phyloP scores from a whole-genome alignment of 2,113 vertebrate species.

The Podarcis cretensis region DNA sequence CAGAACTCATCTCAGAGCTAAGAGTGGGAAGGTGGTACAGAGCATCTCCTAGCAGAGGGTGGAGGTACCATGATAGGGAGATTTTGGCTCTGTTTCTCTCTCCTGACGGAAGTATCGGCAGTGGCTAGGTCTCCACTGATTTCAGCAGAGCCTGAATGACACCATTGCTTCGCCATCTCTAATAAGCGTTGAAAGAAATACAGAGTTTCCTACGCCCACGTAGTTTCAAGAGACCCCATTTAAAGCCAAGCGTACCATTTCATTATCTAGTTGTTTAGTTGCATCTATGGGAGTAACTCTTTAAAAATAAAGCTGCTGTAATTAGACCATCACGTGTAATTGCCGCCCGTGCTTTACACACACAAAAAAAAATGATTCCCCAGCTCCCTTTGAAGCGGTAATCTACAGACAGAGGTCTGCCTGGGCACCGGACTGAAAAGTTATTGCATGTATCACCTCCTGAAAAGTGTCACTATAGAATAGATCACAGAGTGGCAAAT shows the following conservation, averaged over 20 bases:
- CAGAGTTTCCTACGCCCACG: not conserved
- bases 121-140: not conserved
- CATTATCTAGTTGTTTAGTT: conserved; percentile 30
- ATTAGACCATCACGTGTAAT: conserved; percentile 32
- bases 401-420: not conserved
- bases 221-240: conserved; percentile 25
- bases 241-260: not conserved
- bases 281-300: not conserved
- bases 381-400: not conserved
- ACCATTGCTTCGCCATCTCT: not conserved
- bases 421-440: not conserved
- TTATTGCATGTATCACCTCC: not conserved
- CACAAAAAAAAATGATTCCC: not conserved
- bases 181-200: not conserved
- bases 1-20: no score
- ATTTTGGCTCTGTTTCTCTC: not conserved
- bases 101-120: no score
- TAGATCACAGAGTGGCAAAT: not conserved
- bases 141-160: not conserved
- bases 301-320: conserved; percentile 9
- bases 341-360: conserved; percentile 19
- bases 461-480: not conserved
- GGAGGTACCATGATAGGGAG: no score
- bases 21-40: no score
- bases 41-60: no score